phyloP scores from a whole-genome alignment of 1,140 invertebrate species.

The Drosophila ananassae region DNA sequence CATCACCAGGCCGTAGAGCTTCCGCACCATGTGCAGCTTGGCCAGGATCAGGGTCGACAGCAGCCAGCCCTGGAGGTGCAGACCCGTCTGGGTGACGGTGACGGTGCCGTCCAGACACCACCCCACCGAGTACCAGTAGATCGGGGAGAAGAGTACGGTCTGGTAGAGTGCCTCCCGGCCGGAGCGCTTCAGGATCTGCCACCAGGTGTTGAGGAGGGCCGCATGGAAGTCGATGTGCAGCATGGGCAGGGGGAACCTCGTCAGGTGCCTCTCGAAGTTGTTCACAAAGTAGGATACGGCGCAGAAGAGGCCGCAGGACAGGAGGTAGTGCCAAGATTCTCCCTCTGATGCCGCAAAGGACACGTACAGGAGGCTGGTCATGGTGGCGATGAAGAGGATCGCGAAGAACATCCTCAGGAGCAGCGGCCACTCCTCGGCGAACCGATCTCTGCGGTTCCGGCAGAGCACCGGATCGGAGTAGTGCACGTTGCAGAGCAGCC shows the following conservation, averaged over 20 bases:
- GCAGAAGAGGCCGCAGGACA: slow-evolving; percentile 10
- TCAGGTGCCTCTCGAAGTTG: neutral
- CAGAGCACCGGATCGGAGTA: slow-evolving; percentile 18
- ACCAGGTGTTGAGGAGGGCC: neutral
- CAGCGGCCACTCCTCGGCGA: slow-evolving; percentile 2
- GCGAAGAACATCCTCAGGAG: neutral
- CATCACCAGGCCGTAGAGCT: slow-evolving; percentile 15
- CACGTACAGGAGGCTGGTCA: slow-evolving; percentile 27
- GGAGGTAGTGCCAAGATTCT: slow-evolving; percentile 2
- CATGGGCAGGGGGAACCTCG: slow-evolving; percentile 11
- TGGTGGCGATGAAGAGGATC: slow-evolving; percentile 1
- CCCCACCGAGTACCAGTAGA: slow-evolving; percentile 6
- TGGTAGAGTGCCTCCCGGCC: neutral
- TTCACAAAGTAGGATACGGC: slow-evolving; percentile 21
- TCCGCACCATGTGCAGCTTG: slow-evolving; percentile 14
- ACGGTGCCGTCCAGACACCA: neutral
- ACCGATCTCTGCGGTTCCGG: neutral
- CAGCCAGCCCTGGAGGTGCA: slow-evolving; percentile 4
- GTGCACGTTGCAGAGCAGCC: slow-evolving; percentile 32
- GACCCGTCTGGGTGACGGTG: neutral
- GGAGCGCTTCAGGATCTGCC: neutral
- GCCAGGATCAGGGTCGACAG: slow-evolving; percentile 17
- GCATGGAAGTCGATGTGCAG: neutral
- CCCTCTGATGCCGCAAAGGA: neutral
- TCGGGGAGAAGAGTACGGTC: neutral